Evolutionary conservation across 1,140 invertebrate genomes (phyloP), one percentile per base, ranked within the genome.

Genomic region (Cydia amplana): DNA sequence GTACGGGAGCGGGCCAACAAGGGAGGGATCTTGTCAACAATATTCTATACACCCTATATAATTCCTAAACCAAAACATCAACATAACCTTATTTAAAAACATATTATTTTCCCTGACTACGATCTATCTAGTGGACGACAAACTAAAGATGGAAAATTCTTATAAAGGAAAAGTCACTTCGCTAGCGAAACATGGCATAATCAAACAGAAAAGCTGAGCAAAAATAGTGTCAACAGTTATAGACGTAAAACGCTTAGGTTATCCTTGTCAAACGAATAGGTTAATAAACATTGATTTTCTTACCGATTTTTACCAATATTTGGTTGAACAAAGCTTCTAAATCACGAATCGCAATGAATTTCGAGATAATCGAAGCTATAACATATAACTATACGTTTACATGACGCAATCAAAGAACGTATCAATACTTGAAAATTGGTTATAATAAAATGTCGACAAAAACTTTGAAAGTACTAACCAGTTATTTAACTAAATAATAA

Each of bases 371-470:
- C 73, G 55, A 74, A 75, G 72, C 75, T 77, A 76, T 74, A 80
- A 82, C 76, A 77, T 85, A 84, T 82, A 86, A 78, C 83, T 89
- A 86, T 85, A 87, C 83, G 81, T 87, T 88, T 91, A 91, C 87
- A 90, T 92, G 91, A 92, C 91, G 91, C 91, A 92, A 92, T 92
- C 91, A 88, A 74, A 86, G 84, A 87, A 91, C 82, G 86, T 89
- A 89, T 85, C 86, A 83, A 86, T 88, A 89, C 82, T 89, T 86
- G 83, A 84, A 84, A 80, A 84, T 81, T 81, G 83, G 88, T 81
- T 82, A 92, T 88, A 88, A 88, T 86, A 91, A 84, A 87, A 70
- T 83, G 51, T 72, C 76, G 20, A 64, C 32, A 78, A 75, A 75
- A 80, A 78, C 75, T 74, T 73, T 65, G 16, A 65, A 77, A 55